Conservation (phyloP, 2,113 vertebrate species). For the Eurypyga helias region DNA sequence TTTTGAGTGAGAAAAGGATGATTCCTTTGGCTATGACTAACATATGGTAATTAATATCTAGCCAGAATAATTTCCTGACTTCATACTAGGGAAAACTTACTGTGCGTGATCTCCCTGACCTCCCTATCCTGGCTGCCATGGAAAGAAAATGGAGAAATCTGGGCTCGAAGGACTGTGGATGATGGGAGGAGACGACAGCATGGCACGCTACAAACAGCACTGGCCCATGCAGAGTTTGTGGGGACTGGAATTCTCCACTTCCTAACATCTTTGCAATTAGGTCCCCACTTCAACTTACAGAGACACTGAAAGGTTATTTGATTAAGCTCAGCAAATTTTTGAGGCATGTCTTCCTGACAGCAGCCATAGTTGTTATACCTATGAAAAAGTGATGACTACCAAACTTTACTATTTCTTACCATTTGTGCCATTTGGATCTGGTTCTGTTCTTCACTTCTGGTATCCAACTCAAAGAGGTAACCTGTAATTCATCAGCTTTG, state of each 20-base stretch:
- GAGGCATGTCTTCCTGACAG: background rate
- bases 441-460: background rate
- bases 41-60: background rate
- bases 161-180: background rate
- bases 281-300: background rate
- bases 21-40: background rate
- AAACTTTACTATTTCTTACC: background rate
- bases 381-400: background rate
- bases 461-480: slow-evolving; percentile 8
- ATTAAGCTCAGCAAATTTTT: background rate
- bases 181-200: background rate
- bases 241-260: background rate
- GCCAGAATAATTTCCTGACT: background rate
- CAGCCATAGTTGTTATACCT: background rate
- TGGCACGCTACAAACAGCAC: background rate
- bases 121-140: background rate
- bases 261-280: background rate
- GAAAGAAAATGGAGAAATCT: background rate
- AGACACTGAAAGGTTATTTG: background rate
- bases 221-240: background rate
- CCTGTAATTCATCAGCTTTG: slow-evolving; percentile 36
- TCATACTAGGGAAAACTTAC: background rate
- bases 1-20: background rate
- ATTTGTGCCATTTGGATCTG: background rate
- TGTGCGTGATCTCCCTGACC: background rate